phyloP scores from a whole-genome alignment of 2,113 vertebrate species.

The Anolis sagrei region DNA sequence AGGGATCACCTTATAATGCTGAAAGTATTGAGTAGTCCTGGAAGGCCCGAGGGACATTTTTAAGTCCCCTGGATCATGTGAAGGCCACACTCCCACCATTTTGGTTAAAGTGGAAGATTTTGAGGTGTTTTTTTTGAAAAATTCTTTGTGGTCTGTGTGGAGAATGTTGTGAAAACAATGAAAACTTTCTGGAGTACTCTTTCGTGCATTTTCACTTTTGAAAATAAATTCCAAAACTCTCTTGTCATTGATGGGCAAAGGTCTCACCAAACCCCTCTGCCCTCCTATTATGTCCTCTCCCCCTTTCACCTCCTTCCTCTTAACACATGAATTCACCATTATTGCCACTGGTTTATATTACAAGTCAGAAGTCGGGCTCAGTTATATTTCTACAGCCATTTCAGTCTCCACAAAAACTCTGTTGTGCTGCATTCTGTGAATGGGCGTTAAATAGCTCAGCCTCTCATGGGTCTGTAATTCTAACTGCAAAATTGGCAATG shows the following conservation, averaged over 20 bases:
- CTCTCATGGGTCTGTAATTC: constrained; percentile 31
- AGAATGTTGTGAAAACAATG: too few relatives aligned
- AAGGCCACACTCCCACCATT: too few relatives aligned
- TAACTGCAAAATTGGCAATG: background rate
- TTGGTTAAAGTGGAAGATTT: background rate
- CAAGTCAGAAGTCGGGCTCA: background rate
- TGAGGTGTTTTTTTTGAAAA: background rate
- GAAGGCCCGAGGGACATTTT: background rate
- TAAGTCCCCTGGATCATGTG: too few relatives aligned
- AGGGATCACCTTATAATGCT: background rate
- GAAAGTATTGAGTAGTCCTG: background rate
- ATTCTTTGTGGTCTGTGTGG: too few relatives aligned
- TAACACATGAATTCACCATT: background rate
- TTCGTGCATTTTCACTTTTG: too few relatives aligned
- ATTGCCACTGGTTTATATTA: background rate
- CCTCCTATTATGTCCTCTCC: too few relatives aligned
- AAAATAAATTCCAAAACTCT: too few relatives aligned
- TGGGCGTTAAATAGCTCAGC: fast-evolving
- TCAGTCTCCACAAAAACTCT: constrained; percentile 2
- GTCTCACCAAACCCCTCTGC: too few relatives aligned
- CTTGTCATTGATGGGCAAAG: too few relatives aligned
- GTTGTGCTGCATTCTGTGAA: constrained; percentile 6
- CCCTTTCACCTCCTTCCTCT: background rate
- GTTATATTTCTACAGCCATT: constrained; percentile 23
- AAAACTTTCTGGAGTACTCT: too few relatives aligned